Percentiles rank a stretch among this genome's conserved stretches.
Evolutionary conservation across 2,888 invertebrate genomes (phyloP).

Genomic region (Pegoplata infirma): DNA sequence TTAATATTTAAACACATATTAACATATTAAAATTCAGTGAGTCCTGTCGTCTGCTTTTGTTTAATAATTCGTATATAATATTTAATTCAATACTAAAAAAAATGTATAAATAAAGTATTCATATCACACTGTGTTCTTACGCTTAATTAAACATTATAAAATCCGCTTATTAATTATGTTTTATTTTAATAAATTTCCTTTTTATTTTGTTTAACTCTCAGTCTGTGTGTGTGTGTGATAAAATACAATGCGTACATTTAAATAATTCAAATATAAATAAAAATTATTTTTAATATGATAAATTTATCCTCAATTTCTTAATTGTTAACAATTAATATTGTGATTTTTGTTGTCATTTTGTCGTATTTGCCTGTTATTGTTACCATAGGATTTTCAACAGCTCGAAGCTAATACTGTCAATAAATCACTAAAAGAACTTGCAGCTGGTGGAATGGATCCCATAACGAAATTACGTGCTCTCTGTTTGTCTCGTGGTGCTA

Average conservation of each 20-base stretch:
- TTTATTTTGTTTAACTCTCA: slow-evolving; percentile 3
- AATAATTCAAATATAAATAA: slow-evolving; percentile 22
- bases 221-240: too few species aligned
- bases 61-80: background rate
- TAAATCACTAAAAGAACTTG: slow-evolving; percentile 84
- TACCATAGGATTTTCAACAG: slow-evolving; percentile 74
- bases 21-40: background rate
- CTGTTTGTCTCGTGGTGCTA: slow-evolving; percentile 91
- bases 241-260: slow-evolving; percentile 12
- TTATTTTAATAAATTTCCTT: slow-evolving; percentile 43
- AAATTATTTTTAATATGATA: too few species aligned
- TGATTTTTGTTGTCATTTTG: slow-evolving; percentile 14
- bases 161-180: slow-evolving; percentile 38
- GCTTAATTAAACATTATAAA: slow-evolving; percentile 44
- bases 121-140: slow-evolving; percentile 24
- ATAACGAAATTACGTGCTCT: slow-evolving; percentile 90
- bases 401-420: slow-evolving; percentile 89
- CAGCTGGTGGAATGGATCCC: slow-evolving; percentile 84
- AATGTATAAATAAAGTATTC: slow-evolving; percentile 7
- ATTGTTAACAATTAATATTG: slow-evolving; percentile 37
- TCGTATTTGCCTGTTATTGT: slow-evolving; percentile 51
- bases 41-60: background rate
- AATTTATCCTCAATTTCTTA: slow-evolving; percentile 26
- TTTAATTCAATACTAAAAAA: too few species aligned
- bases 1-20: too few species aligned